A percentile compares a stretch with the other conserved stretches of the same genome.
Evolutionary conservation across 2,888 invertebrate species (phyloP).

Genomic region (Calliopum simillimum): DNA sequence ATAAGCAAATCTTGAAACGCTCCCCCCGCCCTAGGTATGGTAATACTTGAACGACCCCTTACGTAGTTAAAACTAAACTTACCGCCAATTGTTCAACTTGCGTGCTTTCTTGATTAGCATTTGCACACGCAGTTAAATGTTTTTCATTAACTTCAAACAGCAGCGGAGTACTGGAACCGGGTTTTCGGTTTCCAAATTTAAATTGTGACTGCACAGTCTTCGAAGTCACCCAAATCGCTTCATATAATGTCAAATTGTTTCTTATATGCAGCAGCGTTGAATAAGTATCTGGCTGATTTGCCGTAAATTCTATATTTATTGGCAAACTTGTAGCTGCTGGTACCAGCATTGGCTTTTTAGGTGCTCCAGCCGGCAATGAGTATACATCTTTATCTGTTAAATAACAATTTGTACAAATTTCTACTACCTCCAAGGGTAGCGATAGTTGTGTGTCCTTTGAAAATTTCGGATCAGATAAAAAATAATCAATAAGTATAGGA

Average conservation of each 20-base stretch:
- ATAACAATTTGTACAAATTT: constrained; percentile 60
- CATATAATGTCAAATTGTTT: constrained; percentile 94
- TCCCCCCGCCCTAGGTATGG: too few species aligned
- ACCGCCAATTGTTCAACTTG: constrained; percentile 13
- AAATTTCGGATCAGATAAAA: constrained; percentile 59
- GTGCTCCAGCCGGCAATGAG: constrained; percentile 52
- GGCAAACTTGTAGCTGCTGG: constrained; percentile 55
- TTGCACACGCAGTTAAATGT: constrained; percentile 63
- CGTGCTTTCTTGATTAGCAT: constrained; percentile 4
- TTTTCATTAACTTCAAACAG: constrained; percentile 80
- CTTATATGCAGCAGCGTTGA: constrained; percentile 70
- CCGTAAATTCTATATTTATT: constrained; percentile 60
- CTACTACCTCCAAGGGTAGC: constrained; percentile 64
- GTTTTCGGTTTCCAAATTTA: constrained; percentile 87
- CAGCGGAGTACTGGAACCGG: constrained; percentile 80
- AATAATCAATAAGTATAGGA: constrained; percentile 60
- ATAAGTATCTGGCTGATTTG: constrained; percentile 58
- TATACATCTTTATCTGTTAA: constrained; percentile 63
- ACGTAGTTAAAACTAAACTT: background rate
- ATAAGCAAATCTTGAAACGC: too few species aligned
- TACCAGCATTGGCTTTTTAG: constrained; percentile 54
- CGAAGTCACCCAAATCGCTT: constrained; percentile 84
- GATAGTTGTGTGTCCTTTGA: constrained; percentile 59
- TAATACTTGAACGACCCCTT: too few species aligned
- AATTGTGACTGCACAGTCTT: constrained; percentile 89